Percentiles rank a stretch among this genome's conserved stretches.
phyloP scores from a whole-genome alignment of 2,113 vertebrate species.

The Lampris incognitus region DNA sequence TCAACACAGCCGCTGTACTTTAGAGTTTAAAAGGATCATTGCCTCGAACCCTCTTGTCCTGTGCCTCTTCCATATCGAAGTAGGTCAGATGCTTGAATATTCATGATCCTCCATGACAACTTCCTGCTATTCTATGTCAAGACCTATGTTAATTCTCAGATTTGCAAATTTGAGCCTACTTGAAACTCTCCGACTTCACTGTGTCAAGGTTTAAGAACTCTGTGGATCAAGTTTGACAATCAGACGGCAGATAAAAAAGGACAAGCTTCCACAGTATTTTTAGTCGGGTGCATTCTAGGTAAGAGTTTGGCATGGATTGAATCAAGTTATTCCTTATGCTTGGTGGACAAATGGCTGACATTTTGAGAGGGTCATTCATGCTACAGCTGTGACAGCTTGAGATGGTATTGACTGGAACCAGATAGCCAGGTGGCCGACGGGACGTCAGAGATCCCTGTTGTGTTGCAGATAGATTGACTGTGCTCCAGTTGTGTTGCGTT shows the following conservation, averaged over 20 bases:
- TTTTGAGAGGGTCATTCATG: constrained; percentile 53
- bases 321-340: constrained; percentile 33
- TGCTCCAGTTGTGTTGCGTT: constrained; percentile 50
- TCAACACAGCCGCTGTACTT: constrained; percentile 44
- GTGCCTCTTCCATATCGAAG: constrained; percentile 62
- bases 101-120: constrained; percentile 77
- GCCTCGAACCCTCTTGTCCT: constrained; percentile 69
- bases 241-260: constrained; percentile 15
- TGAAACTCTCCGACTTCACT: constrained; percentile 61
- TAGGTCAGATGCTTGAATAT: constrained; percentile 78
- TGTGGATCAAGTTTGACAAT: constrained; percentile 42
- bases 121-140: constrained; percentile 74
- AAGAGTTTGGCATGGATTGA: constrained; percentile 25
- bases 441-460: constrained; percentile 55
- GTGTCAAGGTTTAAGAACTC: constrained; percentile 39
- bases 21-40: constrained; percentile 65
- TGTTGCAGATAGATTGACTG: constrained; percentile 50
- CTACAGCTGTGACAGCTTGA: constrained; percentile 66
- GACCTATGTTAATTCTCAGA: constrained; percentile 77
- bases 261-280: constrained; percentile 19
- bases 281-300: constrained; percentile 3
- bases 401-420: constrained; percentile 72
- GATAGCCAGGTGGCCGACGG: constrained; percentile 70
- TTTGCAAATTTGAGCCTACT: constrained; percentile 68
- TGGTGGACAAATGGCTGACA: constrained; percentile 65